Evolutionary conservation across 2,888 invertebrate species (phyloP).

Genomic region (Acrobasis suavella): DNA sequence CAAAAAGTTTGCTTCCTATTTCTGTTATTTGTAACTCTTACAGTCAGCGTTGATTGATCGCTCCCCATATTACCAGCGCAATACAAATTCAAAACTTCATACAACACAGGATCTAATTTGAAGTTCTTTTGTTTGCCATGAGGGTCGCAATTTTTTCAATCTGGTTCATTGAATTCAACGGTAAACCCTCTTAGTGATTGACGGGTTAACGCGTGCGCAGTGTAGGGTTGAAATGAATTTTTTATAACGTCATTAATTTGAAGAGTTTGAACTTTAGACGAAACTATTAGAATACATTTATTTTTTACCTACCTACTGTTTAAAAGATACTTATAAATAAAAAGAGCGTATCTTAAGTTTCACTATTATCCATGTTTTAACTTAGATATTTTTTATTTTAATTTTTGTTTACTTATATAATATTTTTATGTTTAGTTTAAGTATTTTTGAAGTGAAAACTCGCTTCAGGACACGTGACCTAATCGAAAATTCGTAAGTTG

Average conservation of each 20-base stretch:
- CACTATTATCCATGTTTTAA: no score
- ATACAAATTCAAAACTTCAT: constrained; percentile 44
- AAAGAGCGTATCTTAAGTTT: no score
- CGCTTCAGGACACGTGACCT: no score
- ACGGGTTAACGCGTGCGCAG: constrained; percentile 46
- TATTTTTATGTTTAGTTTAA: no score
- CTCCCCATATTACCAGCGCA: constrained; percentile 43
- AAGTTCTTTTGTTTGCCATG: constrained; percentile 52
- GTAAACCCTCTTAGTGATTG: constrained; percentile 46
- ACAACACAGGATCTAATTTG: constrained; percentile 51
- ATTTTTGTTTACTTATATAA: no score
- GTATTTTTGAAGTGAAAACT: no score
- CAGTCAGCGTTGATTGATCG: constrained; percentile 32
- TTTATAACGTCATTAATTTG: constrained; percentile 13
- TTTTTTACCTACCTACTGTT: no score
- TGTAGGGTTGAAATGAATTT: constrained; percentile 27
- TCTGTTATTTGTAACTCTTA: constrained; percentile 21
- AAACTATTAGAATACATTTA: background rate
- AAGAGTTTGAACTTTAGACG: constrained; percentile 25
- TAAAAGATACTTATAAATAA: no score
- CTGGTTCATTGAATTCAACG: constrained; percentile 42
- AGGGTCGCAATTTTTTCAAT: constrained; percentile 41
- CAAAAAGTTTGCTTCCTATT: background rate
- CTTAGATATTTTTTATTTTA: no score
- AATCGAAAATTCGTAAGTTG: no score